phyloP scores from a whole-genome alignment of 2,797 vertebrate species.

The Tiaroga cobitis region DNA sequence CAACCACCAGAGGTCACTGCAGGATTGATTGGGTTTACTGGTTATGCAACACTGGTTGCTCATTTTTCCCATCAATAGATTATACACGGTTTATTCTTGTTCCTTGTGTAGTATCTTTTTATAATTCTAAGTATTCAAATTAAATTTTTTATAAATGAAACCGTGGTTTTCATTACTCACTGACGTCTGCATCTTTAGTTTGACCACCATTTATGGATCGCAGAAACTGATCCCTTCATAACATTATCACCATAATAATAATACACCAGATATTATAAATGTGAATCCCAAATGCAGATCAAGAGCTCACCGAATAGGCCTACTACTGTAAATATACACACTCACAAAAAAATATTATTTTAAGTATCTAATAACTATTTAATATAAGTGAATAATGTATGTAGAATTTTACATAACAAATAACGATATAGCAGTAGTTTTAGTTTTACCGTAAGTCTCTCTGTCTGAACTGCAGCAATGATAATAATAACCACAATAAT shows the following conservation, averaged over 20 bases:
- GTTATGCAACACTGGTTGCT: neutral
- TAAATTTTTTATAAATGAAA: no score
- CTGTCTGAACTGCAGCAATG: neutral
- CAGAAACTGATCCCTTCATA: neutral
- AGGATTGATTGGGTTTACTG: neutral
- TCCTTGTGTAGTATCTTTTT: neutral
- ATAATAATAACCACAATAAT: slow-evolving; percentile 31
- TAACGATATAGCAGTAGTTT: neutral
- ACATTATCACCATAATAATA: neutral
- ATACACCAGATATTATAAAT: neutral
- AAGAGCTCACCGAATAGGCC: neutral
- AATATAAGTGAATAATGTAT: neutral
- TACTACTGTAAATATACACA: neutral
- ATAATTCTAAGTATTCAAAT: neutral
- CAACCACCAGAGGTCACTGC: slow-evolving; percentile 10
- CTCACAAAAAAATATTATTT: neutral
- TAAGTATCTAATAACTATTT: neutral
- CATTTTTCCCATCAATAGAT: neutral
- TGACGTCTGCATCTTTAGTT: neutral
- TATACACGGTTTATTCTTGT: neutral
- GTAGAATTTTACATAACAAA: neutral
- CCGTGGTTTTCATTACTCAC: neutral
- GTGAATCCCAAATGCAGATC: no score
- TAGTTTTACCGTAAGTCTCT: neutral
- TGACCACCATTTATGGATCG: neutral